Evolutionary conservation across 2,888 invertebrate species (phyloP), one percentile per base, ranked within the genome.

Genomic region (Venusia cambrica): DNA sequence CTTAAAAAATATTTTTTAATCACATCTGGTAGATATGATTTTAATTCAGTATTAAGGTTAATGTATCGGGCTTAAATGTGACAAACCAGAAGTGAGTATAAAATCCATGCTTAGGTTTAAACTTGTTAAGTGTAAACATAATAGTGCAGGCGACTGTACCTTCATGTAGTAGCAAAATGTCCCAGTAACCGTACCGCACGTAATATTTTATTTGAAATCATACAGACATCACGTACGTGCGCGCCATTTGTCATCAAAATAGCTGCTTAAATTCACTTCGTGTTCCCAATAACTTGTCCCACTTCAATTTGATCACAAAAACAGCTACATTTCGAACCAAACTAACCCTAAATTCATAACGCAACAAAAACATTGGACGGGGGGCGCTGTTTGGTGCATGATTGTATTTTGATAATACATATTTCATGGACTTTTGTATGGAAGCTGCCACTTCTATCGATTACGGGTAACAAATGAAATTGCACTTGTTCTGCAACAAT

Each of bases 401-500:
- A 44, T 42, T 32, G 43, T 43, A 38, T 47, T 43, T 45, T 38
- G 39, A 42, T 39, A 39, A 34, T 47, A 45, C 47, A 50, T 45
- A 45, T 47, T 47, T 45, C 42, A 47, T 43, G 19, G 9, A 9
- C 18, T 18, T 31, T 22, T 21, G 29, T 33, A 34, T 22, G 31
- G 19, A 31, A 17, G 9, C 21, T 24, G 26, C 26, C 16, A 28
- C 28, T 31, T 28, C 10, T 18, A 12, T 16, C 40, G 28, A 40
- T 40, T 40, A 40, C 35, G 13, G 31, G 13, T 27, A 38, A 27
- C 17, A 30, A 16, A 39, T 39, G 30, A 26, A 27, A 32, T 31
- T 24, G 24, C 27, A 27, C 35, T 40, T 39, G 22, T 39, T 40
- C 27, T 28, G 14, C 30, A 18, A n/a, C 11, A 10, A n/a, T n/a